phyloP scores from a whole-genome alignment of 2,797 vertebrate genomes.

The Periparus ater region DNA sequence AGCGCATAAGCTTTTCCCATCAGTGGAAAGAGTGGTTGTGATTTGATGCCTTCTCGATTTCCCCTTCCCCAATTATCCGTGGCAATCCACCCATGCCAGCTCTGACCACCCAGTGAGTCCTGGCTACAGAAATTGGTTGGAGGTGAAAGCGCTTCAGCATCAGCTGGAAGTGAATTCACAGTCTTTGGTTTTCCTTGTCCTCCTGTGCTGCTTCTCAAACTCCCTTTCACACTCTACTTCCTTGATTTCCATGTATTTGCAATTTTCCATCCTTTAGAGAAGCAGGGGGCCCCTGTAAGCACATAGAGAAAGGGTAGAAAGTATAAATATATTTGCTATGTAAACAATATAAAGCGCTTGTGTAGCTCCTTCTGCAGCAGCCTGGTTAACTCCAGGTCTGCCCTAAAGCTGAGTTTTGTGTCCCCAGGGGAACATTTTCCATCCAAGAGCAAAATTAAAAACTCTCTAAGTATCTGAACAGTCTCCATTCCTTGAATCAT shows the following conservation, averaged over 20 bases:
- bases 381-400: neutral
- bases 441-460: neutral
- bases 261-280: neutral
- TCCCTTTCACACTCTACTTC: neutral
- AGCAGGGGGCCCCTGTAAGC: neutral
- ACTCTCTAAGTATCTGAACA: neutral
- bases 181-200: neutral
- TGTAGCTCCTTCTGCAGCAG: neutral
- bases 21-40: rapidly evolving
- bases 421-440: neutral
- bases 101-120: neutral
- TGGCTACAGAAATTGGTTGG: neutral
- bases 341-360: neutral
- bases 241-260: neutral
- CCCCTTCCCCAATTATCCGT: neutral
- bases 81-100: neutral
- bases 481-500: neutral
- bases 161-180: neutral
- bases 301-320: neutral
- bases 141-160: neutral
- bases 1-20: neutral
- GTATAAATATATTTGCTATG: neutral
- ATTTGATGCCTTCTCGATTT: neutral
- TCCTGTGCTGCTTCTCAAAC: neutral
- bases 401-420: neutral